These are phyloP conservation scores for Amblyjoppa fuscipennis DNA, from an alignment of 2,888 invertebrate genomes.

Conservation along the genomic window DNA sequence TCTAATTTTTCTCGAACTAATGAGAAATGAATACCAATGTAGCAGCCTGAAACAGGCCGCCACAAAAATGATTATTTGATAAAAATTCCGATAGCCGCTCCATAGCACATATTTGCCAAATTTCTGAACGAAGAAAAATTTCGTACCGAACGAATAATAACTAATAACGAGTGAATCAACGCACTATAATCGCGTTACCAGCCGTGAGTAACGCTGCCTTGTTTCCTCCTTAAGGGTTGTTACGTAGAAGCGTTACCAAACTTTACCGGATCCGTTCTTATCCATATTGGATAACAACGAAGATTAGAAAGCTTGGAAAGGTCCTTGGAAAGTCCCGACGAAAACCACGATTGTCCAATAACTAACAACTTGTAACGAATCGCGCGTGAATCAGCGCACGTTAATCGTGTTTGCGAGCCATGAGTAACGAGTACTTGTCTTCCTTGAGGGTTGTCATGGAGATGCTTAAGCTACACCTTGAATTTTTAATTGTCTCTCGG, in stretches of 20 bases:
- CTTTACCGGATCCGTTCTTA: constrained; percentile 27
- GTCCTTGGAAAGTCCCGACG: neutral
- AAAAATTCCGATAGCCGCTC: too few species aligned
- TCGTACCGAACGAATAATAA: too few species aligned
- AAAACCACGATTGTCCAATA: neutral
- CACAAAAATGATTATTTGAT: constrained; percentile 16
- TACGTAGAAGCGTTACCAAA: neutral
- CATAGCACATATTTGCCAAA: too few species aligned
- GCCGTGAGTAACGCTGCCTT: neutral
- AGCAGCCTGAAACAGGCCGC: too few species aligned
- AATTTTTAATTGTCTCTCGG: constrained; percentile 30
- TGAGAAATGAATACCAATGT: too few species aligned
- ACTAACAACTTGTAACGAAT: too few species aligned
- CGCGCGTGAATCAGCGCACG: constrained; percentile 33
- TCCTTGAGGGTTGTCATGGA: neutral
- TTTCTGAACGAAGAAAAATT: neutral
- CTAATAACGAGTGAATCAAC: too few species aligned
- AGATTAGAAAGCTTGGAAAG: neutral
- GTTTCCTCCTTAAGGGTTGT: neutral
- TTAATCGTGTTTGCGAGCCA: neutral
- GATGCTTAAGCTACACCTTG: constrained; percentile 4
- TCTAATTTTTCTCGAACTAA: too few species aligned
- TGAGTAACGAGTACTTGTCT: neutral
- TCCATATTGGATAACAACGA: neutral
- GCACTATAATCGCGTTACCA: too few species aligned